phyloP scores from a whole-genome alignment of 2,113 vertebrate species.

The Pampusana beccarii region DNA sequence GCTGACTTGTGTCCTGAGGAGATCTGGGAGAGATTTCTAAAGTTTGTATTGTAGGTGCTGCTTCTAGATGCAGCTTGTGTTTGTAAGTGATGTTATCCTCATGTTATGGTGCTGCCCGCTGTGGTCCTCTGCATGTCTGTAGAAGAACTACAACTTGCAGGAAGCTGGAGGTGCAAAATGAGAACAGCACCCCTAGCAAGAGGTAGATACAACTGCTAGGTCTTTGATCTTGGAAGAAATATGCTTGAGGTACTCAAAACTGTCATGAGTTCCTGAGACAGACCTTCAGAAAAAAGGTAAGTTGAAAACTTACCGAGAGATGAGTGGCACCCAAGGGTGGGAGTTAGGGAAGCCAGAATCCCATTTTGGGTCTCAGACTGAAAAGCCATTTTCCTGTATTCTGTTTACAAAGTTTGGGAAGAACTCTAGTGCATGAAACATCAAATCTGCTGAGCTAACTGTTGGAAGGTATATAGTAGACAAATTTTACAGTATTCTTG shows the following conservation, averaged over 20 bases:
- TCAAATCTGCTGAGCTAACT: background rate
- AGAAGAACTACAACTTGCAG: background rate
- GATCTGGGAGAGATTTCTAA: background rate
- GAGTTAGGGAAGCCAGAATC: background rate
- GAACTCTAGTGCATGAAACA: background rate
- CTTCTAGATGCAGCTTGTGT: background rate
- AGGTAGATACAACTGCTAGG: background rate
- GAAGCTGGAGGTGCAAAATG: background rate
- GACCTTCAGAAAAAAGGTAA: background rate
- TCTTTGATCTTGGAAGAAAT: background rate
- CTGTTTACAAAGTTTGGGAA: background rate
- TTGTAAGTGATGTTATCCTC: background rate
- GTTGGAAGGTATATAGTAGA: background rate
- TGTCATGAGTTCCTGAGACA: background rate
- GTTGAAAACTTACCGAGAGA: background rate
- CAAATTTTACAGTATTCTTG: background rate
- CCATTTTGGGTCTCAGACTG: background rate
- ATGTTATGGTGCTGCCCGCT: background rate
- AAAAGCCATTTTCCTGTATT: background rate
- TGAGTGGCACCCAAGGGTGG: fast-evolving
- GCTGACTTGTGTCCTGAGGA: background rate
- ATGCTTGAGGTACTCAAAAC: background rate
- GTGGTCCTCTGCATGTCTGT: fast-evolving
- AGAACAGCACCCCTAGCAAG: background rate
- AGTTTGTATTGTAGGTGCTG: background rate